Conservation (phyloP, 2,113 vertebrate genomes). For the Neodon shergylaensis region DNA sequence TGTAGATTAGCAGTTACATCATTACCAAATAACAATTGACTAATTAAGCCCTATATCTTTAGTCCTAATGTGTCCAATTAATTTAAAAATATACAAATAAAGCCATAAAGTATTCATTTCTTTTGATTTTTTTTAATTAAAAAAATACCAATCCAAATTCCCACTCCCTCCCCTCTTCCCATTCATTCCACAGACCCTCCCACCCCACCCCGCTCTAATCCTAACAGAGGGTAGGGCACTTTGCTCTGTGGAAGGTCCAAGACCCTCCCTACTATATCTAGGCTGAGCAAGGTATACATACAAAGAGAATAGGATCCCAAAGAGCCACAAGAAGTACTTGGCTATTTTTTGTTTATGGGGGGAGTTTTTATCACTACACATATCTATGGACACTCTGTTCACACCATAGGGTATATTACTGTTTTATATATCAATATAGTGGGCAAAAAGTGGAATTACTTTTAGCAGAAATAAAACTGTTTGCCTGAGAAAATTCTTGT, state of each 20-base stretch:
- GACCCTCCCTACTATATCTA: too few relatives aligned
- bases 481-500: neutral
- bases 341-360: neutral
- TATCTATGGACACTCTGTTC: neutral
- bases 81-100: constrained; percentile 13
- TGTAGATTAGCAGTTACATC: neutral
- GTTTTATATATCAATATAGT: neutral
- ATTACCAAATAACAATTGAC: constrained; percentile 1
- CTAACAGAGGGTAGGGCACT: too few relatives aligned
- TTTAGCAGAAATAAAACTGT: neutral
- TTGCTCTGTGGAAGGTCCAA: too few relatives aligned
- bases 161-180: too few relatives aligned
- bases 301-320: too few relatives aligned
- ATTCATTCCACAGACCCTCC: too few relatives aligned
- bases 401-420: neutral
- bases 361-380: neutral
- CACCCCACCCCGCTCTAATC: too few relatives aligned
- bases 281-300: too few relatives aligned
- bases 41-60: neutral
- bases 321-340: neutral
- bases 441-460: neutral
- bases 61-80: neutral
- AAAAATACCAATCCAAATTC: too few relatives aligned
- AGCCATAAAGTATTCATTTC: constrained; percentile 37
- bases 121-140: too few relatives aligned